Percentiles rank a stretch among this genome's conserved stretches.
These are phyloP conservation scores for Agrotis segetum DNA, from an alignment of 2,888 invertebrate genomes.

Conservation along the genomic window DNA sequence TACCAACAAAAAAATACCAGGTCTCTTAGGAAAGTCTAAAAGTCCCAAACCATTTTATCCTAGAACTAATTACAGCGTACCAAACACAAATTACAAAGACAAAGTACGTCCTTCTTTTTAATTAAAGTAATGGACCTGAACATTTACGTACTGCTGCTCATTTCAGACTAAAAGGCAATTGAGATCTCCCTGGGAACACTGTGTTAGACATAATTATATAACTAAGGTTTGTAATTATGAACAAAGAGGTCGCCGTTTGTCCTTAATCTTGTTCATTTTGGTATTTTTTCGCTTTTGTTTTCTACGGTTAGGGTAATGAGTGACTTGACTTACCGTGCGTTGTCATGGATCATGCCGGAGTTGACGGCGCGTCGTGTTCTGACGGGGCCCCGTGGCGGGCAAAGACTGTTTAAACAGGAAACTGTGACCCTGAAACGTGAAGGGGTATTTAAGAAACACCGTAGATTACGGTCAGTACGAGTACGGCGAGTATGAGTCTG, in stretches of 20 bases:
- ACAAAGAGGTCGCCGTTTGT: neutral
- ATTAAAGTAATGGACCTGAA: conserved; percentile 33
- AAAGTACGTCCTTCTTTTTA: conserved; percentile 25
- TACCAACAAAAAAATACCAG: neutral
- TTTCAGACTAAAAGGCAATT: conserved; percentile 6
- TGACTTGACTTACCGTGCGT: too few relatives aligned
- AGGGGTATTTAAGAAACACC: too few relatives aligned
- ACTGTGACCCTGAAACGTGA: too few relatives aligned
- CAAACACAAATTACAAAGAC: conserved; percentile 22
- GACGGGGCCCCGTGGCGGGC: too few relatives aligned
- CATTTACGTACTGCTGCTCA: conserved; percentile 21
- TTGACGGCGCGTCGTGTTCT: too few relatives aligned
- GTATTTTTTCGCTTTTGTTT: too few relatives aligned
- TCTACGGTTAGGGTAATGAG: too few relatives aligned
- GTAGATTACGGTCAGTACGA: too few relatives aligned
- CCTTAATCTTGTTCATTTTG: neutral
- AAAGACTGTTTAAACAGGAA: too few relatives aligned
- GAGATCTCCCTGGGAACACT: neutral
- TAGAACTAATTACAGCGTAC: conserved; percentile 35
- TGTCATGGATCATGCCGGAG: too few relatives aligned
- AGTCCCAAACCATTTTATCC: neutral
- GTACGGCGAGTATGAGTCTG: too few relatives aligned
- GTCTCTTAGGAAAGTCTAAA: neutral
- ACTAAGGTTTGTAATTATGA: neutral
- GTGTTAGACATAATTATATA: neutral